Base-by-base conservation (phyloP, 2,888 invertebrate genomes). In the Lepidocyrtinus sp. region DNA sequence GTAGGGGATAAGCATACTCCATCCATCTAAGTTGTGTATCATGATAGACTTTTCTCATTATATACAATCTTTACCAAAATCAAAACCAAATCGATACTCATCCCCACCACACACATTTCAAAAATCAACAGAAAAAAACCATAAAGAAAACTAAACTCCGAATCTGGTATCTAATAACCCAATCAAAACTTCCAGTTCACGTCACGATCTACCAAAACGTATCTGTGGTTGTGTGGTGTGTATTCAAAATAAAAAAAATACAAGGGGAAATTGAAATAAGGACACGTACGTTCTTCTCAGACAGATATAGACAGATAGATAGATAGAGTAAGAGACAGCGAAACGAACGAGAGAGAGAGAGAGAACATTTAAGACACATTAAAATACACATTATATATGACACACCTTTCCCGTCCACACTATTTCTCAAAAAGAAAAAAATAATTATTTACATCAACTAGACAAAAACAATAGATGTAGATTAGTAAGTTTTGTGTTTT, bases 1-100 rank as follows among this genome's bases (percentile, higher is more conserved):
- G 92, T 91, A 87, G 92, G 92, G 88, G 92, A 92, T 88, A 92
- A 91, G 91, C 93, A 93, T 90, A 93, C 92, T 90, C 93, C 93
- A 91, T 93, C 94, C 91, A 94, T 93, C 94, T 94, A 92, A 9
- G 62, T 75, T 62, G 65, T 64, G 68, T 82, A 69, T 71, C 75
- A 82, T 45, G 67, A 78, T n/a, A n/a, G n/a, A n/a, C n/a, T n/a
- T n/a, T n/a, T n/a, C n/a, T n/a, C n/a, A n/a, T n/a, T n/a, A n/a
- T n/a, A n/a, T n/a, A n/a, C n/a, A n/a, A n/a, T n/a, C n/a, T n/a
- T n/a, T n/a, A n/a, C n/a, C n/a, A n/a, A n/a, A n/a, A n/a, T n/a
- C n/a, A n/a, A n/a, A n/a, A n/a, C n/a, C n/a, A n/a, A n/a, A n/a
- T n/a, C n/a, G n/a, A n/a, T n/a, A n/a, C n/a, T n/a, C n/a, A n/a